phyloP scores from a whole-genome alignment of 2,888 invertebrate genomes.

The Diarsia rubi region DNA sequence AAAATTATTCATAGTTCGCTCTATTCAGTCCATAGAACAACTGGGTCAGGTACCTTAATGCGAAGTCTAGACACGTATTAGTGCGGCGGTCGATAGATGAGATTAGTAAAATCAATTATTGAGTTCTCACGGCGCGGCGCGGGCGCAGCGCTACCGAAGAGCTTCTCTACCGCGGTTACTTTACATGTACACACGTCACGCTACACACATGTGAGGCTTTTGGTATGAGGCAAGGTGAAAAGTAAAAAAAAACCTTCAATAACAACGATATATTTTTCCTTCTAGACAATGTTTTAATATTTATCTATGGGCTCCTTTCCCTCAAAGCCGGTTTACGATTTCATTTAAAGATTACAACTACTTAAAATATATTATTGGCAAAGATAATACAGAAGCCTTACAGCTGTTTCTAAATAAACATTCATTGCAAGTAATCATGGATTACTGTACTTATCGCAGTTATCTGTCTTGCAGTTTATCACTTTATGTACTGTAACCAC shows the following conservation, averaged over 20 bases:
- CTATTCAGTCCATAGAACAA: conserved; percentile 36
- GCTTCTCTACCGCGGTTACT: conserved; percentile 54
- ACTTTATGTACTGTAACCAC: conserved; percentile 28
- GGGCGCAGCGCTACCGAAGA: conserved; percentile 65
- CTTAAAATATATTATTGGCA: not conserved
- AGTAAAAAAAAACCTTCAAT: not conserved
- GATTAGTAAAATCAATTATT: conserved; percentile 87
- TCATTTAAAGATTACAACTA: conserved; percentile 31
- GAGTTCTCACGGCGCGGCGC: conserved; percentile 83
- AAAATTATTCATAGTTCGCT: conserved; percentile 9
- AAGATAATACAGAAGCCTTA: conserved; percentile 31
- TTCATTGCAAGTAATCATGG: conserved; percentile 26
- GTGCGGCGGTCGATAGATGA: conserved; percentile 78
- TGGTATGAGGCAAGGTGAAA: not conserved
- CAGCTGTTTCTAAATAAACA: conserved; percentile 46
- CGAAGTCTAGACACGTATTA: conserved; percentile 79
- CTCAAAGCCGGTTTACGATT: conserved; percentile 20
- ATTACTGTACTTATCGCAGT: conserved; percentile 41
- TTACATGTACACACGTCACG: conserved; percentile 52
- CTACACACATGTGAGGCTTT: conserved; percentile 50
- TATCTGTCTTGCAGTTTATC: conserved; percentile 33
- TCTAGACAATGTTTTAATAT: not conserved
- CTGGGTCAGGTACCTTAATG: conserved; percentile 65
- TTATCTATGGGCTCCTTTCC: not conserved
- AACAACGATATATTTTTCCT: not conserved